Evolutionary conservation across 2,113 vertebrate species (phyloP).

Genomic region (Tachysurus vachellii): DNA sequence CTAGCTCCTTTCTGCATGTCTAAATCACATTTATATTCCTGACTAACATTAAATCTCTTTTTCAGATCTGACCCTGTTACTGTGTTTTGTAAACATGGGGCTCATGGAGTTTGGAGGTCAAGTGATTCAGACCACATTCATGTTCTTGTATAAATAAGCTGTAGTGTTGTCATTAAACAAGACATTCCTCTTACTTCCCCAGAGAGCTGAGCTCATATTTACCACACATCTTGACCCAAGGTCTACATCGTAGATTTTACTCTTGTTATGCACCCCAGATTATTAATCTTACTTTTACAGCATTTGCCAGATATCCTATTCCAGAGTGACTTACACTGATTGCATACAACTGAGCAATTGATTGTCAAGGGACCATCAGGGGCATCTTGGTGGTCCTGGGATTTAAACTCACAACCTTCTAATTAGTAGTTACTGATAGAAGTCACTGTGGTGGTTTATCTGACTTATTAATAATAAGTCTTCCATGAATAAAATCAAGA

Average conservation of each 20-base stretch:
- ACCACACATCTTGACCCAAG: not conserved
- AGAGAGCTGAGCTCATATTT: slow-evolving; percentile 7
- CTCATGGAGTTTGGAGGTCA: slow-evolving; percentile 27
- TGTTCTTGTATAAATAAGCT: slow-evolving; percentile 71
- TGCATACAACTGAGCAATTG: too few species aligned
- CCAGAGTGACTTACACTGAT: too few species aligned
- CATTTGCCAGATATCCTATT: too few species aligned
- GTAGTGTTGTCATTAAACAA: slow-evolving; percentile 65
- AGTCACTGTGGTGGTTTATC: not conserved
- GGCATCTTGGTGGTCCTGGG: too few species aligned
- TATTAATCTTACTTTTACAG: not conserved
- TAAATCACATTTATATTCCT: not conserved
- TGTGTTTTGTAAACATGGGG: not conserved
- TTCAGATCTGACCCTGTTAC: not conserved
- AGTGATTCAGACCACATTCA: slow-evolving; percentile 65
- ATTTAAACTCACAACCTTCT: too few species aligned
- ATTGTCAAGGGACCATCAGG: too few species aligned
- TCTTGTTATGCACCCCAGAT: not conserved
- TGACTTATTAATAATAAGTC: not conserved
- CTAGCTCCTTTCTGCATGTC: not conserved
- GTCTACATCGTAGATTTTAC: not conserved
- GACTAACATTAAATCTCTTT: not conserved
- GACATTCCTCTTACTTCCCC: slow-evolving; percentile 62
- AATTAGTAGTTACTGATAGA: too few species aligned
- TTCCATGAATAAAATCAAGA: not conserved